Base-by-base conservation (phyloP, 1,140 invertebrate genomes). In the Capitella teleta region DNA sequence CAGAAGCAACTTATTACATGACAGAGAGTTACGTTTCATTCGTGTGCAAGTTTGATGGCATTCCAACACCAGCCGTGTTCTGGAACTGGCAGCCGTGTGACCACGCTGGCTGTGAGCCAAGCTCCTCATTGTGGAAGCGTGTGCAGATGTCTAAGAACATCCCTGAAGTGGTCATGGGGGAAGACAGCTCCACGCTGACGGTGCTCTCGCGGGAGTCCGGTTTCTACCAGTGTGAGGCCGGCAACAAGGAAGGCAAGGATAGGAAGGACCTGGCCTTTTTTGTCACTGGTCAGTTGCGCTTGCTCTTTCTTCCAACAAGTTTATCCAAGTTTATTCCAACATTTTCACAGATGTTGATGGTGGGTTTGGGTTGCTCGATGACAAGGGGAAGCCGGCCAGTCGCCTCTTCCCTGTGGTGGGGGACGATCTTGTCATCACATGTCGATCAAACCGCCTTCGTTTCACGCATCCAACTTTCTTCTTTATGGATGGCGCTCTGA, bases 11-110 rank as follows among this genome's bases (percentile, higher is more conserved):
- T 16, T 52, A 49, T 24, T 52, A 47, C n/a, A 23, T 34, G 3
- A 23, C 21, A 28, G 34, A 25, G 24, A 21, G 36, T 12, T 47
- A 49, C 12, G 18, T 25, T 18, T 47, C 32, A 1, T 10, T 52
- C 10, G 19, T 6, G 12, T 52, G 50, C 25, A 5, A 16, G n/a
- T 23, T 36, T n/a, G 28, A 26, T 14, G 50, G 50, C 25, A 23
- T 8, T 0, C 50, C 50, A 6, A 3, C 24, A 0, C 50, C 50
- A 12, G 14, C 25, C 28, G 0, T 52, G 12, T 18, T 10, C 43
- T 52, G 50, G 50, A 10, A 34, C 14, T 52, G 43, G 50, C 50
- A 52, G 34, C 43, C 26, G 23, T 52, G 50, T 36, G 14, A 21
- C 12, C 3, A 8, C 3, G 28, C 32, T 10, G 32, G 50, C 5